A percentile compares a stretch with the other conserved stretches of the same genome.
These are phyloP conservation scores for Eilema depressum DNA, from an alignment of 2,888 invertebrate genomes.

Conservation along the genomic window DNA sequence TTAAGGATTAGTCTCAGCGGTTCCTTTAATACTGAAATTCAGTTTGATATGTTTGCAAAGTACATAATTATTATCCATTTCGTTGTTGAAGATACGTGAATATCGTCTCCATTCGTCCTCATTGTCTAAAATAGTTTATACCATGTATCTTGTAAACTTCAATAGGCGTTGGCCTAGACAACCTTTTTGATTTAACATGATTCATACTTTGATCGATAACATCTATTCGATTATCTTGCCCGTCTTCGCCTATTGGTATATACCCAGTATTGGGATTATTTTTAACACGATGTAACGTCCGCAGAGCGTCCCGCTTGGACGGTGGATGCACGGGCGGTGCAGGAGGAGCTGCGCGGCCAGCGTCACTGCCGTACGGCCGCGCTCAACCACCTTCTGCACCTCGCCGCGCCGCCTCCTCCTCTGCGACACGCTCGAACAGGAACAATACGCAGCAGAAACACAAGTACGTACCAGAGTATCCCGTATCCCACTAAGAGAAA, in stretches of 20 bases:
- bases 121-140: background rate
- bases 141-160: background rate
- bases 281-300: background rate
- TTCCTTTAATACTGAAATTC: background rate
- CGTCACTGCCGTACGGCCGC: conserved; percentile 90
- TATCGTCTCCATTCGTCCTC: background rate
- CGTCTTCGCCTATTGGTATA: background rate
- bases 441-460: conserved; percentile 74
- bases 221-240: too few species aligned
- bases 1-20: background rate
- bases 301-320: conserved; percentile 89
- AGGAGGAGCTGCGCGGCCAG: conserved; percentile 85
- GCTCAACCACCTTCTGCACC: conserved; percentile 78
- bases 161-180: too few species aligned
- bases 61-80: background rate
- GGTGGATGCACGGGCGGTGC: conserved; percentile 61
- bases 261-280: background rate
- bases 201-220: too few species aligned
- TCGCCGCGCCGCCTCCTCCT: conserved; percentile 90
- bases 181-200: too few species aligned
- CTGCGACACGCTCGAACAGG: conserved; percentile 83
- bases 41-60: background rate
- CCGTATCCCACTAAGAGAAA: too few species aligned
- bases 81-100: background rate
- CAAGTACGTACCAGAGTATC: conserved; percentile 61